Evolutionary conservation across 2,797 vertebrate genomes (phyloP).

Genomic region (Nyctalus aviator): DNA sequence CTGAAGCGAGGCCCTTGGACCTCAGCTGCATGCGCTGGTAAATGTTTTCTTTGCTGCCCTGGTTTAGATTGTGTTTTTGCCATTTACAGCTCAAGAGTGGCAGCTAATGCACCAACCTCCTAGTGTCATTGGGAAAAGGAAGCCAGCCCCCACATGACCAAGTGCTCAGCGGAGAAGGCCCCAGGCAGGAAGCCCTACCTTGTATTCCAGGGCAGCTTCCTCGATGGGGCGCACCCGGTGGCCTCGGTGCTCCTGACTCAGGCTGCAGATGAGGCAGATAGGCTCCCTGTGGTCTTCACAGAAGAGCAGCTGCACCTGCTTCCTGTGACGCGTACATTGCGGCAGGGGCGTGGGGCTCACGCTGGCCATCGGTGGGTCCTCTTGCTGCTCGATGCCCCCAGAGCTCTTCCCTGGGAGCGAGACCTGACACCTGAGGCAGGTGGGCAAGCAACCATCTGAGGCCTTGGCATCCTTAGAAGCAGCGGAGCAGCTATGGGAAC

Average conservation of each 20-base stretch:
- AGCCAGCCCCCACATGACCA: not conserved
- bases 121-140: not conserved
- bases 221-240: slow-evolving; percentile 72
- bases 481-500: not conserved
- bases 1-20: not conserved
- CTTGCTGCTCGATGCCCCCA: not conserved
- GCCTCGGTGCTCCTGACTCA: slow-evolving; percentile 77
- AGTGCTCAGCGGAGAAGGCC: not conserved
- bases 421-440: not conserved
- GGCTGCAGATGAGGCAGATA: slow-evolving; percentile 78
- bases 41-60: not conserved
- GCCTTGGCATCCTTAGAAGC: not conserved
- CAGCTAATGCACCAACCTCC: not conserved
- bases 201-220: slow-evolving; percentile 75
- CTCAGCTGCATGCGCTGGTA: not conserved
- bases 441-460: not conserved
- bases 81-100: not conserved
- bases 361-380: not conserved
- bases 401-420: not conserved
- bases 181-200: slow-evolving; percentile 50
- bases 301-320: slow-evolving; percentile 74
- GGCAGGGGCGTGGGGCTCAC: slow-evolving; percentile 30
- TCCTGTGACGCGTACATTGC: slow-evolving; percentile 73
- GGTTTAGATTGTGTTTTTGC: not conserved
- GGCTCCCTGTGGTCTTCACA: slow-evolving; percentile 74